These are phyloP conservation scores for Dreissena rostriformis DNA, from an alignment of 1,140 invertebrate genomes.

Conservation along the genomic window DNA sequence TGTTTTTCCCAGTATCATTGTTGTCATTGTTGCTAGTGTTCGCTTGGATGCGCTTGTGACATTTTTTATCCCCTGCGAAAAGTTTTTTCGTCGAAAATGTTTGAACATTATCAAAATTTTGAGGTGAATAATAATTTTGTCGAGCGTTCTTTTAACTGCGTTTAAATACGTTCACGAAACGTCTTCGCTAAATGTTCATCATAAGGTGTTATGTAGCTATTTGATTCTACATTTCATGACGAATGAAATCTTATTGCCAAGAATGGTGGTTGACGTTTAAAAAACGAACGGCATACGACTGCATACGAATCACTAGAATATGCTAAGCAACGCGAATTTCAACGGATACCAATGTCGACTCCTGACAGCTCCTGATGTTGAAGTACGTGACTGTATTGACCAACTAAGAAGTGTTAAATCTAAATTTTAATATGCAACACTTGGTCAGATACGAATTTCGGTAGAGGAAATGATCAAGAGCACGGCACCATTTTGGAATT, in stretches of 20 bases:
- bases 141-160: too few relatives aligned
- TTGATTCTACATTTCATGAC: background rate
- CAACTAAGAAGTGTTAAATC: background rate
- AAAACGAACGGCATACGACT: background rate
- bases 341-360: background rate
- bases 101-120: background rate
- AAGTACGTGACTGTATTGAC: background rate
- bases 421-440: background rate
- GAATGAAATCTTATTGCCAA: background rate
- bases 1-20: too few relatives aligned
- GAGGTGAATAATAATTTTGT: background rate
- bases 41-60: background rate
- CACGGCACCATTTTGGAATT: background rate
- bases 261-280: too few relatives aligned
- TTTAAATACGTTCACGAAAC: too few relatives aligned
- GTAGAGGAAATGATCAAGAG: background rate
- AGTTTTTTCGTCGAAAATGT: background rate
- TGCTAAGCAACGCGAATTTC: background rate
- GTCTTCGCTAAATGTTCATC: constrained; percentile 12
- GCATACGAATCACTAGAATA: constrained; percentile 11
- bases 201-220: background rate
- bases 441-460: too few relatives aligned
- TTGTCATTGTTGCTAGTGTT: background rate
- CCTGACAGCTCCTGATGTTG: background rate
- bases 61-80: background rate